phyloP scores from a whole-genome alignment of 2,113 vertebrate species.

The Toxotes jaculatrix region DNA sequence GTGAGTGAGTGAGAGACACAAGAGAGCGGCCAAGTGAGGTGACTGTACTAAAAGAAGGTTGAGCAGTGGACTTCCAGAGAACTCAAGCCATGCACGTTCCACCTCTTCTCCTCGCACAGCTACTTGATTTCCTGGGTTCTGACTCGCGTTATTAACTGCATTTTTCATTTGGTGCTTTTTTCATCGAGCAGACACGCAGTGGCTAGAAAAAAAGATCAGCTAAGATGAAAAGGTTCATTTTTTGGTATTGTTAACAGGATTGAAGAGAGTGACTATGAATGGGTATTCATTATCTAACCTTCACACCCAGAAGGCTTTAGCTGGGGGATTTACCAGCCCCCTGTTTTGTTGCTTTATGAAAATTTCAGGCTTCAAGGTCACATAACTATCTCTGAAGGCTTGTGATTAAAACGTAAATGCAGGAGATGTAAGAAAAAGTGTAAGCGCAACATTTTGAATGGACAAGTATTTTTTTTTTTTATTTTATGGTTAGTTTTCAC shows the following conservation, averaged over 20 bases:
- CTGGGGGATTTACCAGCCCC: conserved; percentile 59
- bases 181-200: conserved; percentile 6
- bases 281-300: conserved; percentile 73
- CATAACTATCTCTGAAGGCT: conserved; percentile 51
- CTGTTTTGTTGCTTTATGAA: conserved; percentile 65
- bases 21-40: conserved; percentile 87
- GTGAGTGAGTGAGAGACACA: conserved; percentile 25
- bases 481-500: conserved; percentile 32
- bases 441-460: conserved; percentile 12
- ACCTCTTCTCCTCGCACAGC: conserved; percentile 24
- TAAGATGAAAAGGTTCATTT: conserved; percentile 48
- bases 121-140: conserved; percentile 28
- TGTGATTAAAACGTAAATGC: conserved; percentile 53
- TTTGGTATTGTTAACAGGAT: conserved; percentile 39
- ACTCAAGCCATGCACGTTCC: conserved; percentile 73
- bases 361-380: conserved; percentile 70
- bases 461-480: conserved; percentile 9
- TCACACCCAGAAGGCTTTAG: conserved; percentile 63
- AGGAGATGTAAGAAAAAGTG: conserved; percentile 39
- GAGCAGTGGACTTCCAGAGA: conserved; percentile 91
- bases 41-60: conserved; percentile 90
- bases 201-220: conserved; percentile 16
- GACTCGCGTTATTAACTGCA: conserved; percentile 27
- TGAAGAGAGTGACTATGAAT: conserved; percentile 38
- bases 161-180: conserved; percentile 30